A percentile compares a stretch with the other conserved stretches of the same genome.
These are phyloP conservation scores for Pimephales promelas DNA, from an alignment of 2,113 vertebrate species.

Conservation along the genomic window DNA sequence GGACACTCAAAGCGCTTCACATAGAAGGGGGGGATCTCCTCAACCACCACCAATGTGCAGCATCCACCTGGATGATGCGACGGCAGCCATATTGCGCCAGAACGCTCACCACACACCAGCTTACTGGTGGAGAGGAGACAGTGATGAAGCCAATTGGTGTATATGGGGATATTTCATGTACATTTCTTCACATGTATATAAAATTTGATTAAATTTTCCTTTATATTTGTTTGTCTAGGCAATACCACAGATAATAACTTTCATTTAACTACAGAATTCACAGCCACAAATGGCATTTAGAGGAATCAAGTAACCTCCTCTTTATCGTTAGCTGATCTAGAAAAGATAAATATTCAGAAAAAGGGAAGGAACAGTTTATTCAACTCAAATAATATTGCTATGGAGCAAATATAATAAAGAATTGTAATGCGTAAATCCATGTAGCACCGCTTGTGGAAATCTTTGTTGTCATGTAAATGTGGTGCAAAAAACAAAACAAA, in stretches of 20 bases:
- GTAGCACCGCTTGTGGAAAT: constrained; percentile 41
- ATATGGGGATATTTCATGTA: constrained; percentile 13
- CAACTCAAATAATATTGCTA: neutral
- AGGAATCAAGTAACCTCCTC: neutral
- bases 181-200: neutral
- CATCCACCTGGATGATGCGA: too few species aligned
- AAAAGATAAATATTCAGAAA: constrained; percentile 7
- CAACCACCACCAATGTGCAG: too few species aligned
- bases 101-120: too few species aligned
- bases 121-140: too few species aligned
- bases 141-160: too few species aligned
- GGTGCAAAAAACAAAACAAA: constrained; percentile 34
- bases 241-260: constrained; percentile 23
- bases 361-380: neutral
- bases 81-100: too few species aligned
- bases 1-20: too few species aligned
- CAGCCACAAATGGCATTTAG: constrained; percentile 29
- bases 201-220: neutral
- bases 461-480: neutral
- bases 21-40: too few species aligned
- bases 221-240: constrained; percentile 31
- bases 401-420: neutral
- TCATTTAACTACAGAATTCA: constrained; percentile 22
- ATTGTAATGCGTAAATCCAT: constrained; percentile 18
- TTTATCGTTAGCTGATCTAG: neutral